Conservation (phyloP, 2,113 vertebrate genomes). For the Mus pahari region DNA sequence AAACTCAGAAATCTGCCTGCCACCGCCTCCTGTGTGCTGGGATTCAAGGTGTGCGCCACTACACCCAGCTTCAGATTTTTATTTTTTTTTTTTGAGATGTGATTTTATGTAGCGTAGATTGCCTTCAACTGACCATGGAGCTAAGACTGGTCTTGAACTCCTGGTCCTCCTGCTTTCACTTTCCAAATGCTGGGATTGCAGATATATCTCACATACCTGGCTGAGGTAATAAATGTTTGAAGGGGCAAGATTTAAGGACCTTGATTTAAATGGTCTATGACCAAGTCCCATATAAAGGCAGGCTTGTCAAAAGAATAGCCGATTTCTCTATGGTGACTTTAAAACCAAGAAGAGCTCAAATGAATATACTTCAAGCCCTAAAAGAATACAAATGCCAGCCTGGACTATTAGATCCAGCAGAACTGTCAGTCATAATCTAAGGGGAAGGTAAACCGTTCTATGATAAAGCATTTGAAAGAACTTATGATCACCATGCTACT, state of each 20-base stretch:
- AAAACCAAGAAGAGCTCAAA: not conserved
- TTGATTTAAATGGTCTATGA: not conserved
- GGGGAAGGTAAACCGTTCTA: not conserved
- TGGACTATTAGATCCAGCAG: not conserved
- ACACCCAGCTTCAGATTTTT: too few relatives aligned
- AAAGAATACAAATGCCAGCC: not conserved
- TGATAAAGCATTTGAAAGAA: not conserved
- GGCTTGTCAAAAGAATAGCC: not conserved
- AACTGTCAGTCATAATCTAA: not conserved
- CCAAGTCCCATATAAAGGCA: not conserved
- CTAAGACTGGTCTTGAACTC: not conserved
- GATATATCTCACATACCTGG: not conserved
- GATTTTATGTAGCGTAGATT: not conserved
- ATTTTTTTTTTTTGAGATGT: not conserved
- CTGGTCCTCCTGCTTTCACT: constrained; percentile 75
- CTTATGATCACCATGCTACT: not conserved
- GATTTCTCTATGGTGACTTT: not conserved
- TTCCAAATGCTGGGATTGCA: not conserved
- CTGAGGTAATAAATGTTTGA: not conserved
- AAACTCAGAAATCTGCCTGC: too few relatives aligned
- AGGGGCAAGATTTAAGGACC: not conserved
- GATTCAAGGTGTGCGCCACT: too few relatives aligned
- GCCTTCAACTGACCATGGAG: not conserved
- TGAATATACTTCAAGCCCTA: not conserved
- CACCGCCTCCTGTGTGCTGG: too few relatives aligned